These are phyloP conservation scores for Alectura lathami DNA, from an alignment of 2,113 vertebrate species.

Conservation along the genomic window DNA sequence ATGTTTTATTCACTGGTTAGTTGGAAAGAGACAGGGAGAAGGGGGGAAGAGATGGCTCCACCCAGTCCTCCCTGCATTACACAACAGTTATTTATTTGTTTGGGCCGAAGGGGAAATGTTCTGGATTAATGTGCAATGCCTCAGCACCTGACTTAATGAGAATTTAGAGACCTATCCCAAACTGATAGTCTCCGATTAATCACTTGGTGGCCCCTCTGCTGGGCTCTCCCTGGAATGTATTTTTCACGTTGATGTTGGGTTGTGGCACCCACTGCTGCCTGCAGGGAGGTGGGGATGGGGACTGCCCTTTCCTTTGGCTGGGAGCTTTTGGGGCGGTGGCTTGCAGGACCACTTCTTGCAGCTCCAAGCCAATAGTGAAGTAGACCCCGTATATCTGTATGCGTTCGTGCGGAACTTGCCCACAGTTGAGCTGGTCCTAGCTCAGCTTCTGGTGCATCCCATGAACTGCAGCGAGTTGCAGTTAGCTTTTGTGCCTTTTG, in stretches of 20 bases:
- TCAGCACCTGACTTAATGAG: slow-evolving; percentile 77
- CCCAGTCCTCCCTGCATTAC: slow-evolving; percentile 75
- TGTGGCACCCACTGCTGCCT: not conserved
- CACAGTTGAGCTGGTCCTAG: not conserved
- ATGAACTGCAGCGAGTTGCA: not conserved
- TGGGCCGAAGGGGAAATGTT: slow-evolving; percentile 78
- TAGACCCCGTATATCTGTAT: fast-evolving
- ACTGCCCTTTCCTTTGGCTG: not conserved
- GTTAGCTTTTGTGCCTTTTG: not conserved
- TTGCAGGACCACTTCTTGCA: not conserved
- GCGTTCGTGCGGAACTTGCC: not conserved
- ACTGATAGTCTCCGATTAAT: slow-evolving; percentile 74
- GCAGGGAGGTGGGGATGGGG: not conserved
- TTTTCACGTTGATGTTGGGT: not conserved
- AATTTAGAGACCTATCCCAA: slow-evolving; percentile 76
- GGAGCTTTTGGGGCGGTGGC: not conserved
- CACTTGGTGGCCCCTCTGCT: slow-evolving; percentile 50
- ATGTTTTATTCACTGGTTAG: slow-evolving; percentile 79
- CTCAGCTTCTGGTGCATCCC: not conserved
- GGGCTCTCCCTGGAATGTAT: not conserved
- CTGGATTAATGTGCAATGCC: slow-evolving; percentile 79
- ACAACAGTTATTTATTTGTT: slow-evolving; percentile 79
- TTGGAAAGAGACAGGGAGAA: slow-evolving; percentile 37
- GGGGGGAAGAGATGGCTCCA: slow-evolving; percentile 33
- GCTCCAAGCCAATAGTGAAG: fast-evolving